phyloP scores from a whole-genome alignment of 2,797 vertebrate species.

The Gambelia wislizenii region DNA sequence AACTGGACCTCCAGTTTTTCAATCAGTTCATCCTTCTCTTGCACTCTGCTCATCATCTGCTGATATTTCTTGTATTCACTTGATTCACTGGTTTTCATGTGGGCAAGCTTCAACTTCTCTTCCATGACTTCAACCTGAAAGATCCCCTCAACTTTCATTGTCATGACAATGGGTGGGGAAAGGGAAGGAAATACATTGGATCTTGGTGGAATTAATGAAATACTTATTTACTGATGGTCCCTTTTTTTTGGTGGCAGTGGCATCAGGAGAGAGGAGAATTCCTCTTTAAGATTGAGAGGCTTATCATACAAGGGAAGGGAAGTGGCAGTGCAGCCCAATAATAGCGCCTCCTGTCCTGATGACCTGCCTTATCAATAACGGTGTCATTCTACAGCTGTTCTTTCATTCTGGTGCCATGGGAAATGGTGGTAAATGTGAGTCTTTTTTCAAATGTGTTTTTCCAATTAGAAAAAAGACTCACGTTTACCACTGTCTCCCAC shows the following conservation, averaged over 20 bases:
- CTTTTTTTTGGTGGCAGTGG: not conserved
- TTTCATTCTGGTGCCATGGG: too few species aligned
- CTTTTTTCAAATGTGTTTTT: too few species aligned
- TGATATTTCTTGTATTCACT: slow-evolving; percentile 86
- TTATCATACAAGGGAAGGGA: too few species aligned
- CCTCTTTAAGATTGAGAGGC: not conserved
- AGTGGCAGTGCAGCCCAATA: too few species aligned
- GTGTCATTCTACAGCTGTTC: too few species aligned
- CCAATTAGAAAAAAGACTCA: too few species aligned
- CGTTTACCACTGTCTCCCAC: too few species aligned
- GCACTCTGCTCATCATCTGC: slow-evolving; percentile 83
- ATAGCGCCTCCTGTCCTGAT: too few species aligned
- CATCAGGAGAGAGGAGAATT: not conserved
- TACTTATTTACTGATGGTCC: slow-evolving; percentile 8
- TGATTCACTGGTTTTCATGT: slow-evolving; percentile 83
- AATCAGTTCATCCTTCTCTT: slow-evolving; percentile 87
- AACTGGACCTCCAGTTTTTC: slow-evolving; percentile 87
- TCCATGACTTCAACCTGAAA: slow-evolving; percentile 92
- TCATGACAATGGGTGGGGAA: not conserved
- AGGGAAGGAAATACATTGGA: not conserved
- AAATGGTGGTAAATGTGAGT: too few species aligned
- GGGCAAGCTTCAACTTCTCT: slow-evolving; percentile 90
- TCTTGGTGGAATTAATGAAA: slow-evolving; percentile 13
- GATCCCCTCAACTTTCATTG: not conserved
- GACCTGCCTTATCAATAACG: too few species aligned